Conservation (phyloP, 1,140 invertebrate species). For the Neodiprion virginianus region DNA sequence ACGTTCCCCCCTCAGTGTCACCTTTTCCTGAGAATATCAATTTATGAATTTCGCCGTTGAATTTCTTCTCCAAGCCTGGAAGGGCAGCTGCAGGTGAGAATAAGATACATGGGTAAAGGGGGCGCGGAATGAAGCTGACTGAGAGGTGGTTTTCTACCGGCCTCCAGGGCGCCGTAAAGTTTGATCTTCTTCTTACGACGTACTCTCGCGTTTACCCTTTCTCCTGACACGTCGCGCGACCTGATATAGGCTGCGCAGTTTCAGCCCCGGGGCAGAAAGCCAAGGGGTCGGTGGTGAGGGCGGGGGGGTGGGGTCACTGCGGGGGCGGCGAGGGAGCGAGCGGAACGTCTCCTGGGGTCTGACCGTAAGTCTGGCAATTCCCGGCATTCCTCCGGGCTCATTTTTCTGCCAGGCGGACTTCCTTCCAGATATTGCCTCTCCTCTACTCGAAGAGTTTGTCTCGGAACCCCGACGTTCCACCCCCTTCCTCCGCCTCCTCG, state of each 20-base stretch:
- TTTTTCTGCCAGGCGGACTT: background rate
- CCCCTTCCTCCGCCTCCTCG: background rate
- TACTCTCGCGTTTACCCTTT: slow-evolving; percentile 6
- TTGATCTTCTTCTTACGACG: slow-evolving; percentile 12
- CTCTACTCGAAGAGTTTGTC: background rate
- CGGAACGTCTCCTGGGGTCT: background rate
- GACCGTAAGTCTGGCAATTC: slow-evolving; percentile 4
- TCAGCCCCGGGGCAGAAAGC: background rate
- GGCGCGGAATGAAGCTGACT: slow-evolving; percentile 18
- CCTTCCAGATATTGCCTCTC: slow-evolving; percentile 2
- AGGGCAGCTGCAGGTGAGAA: no score
- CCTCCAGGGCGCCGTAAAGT: slow-evolving; percentile 26
- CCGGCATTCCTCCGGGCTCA: slow-evolving; percentile 6
- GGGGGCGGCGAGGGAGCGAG: background rate
- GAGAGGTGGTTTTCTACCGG: slow-evolving; percentile 19
- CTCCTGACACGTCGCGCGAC: slow-evolving; percentile 6
- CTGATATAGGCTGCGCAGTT: slow-evolving; percentile 6
- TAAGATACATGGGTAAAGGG: no score
- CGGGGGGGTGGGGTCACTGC: background rate
- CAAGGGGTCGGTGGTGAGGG: background rate
- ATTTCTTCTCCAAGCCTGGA: no score
- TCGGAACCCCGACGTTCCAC: background rate
- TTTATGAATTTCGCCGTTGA: no score
- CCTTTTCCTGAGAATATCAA: no score
- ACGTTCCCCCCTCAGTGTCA: no score